Base-by-base conservation (phyloP, 2,888 invertebrate species). In the Eueremaeus valkanovi region DNA sequence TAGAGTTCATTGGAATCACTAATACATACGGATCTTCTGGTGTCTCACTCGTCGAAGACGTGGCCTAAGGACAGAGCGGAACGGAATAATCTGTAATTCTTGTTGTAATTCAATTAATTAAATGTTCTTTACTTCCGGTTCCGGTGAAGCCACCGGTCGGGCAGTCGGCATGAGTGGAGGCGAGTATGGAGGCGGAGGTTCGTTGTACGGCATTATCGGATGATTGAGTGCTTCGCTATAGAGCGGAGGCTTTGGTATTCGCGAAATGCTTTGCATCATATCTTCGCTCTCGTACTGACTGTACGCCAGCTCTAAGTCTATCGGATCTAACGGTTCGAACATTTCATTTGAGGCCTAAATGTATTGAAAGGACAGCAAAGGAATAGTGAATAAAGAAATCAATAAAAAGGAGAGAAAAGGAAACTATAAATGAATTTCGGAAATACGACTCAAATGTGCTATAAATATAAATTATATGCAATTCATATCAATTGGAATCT, bases 141-240 rank as follows among this genome's bases (percentile, higher is more conserved):
- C 40, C 9, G 66, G 36, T 13, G 31, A 61, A 9, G 29, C 33
- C 9, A 66, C 33, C 21, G 40, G n/a, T 6, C 18, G 21, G 1
- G 36, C 21, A 8, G 33, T 18, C 8, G 61, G 33, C 6, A 3
- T 29, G 11, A 18, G 18, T 31, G 3, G 29, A 31, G 61, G 61
- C 18, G 61, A 61, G 18, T 66, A 66, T 2, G 66, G 66, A n/a
- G 66, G 66, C 40, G 66, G 66, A 3, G 66, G 66, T 66, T 66
- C 66, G 66, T 66, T 66, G 66, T 66, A 66, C 21, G 66, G 66
- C 66, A 66, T 66, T 1, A 66, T 40, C n/a, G 66, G 66, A n/a
- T 66, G 66, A 66, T 66, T 66, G 21, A 66, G 66, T n/a, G 66
- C 66, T n/a, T 66, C 66, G n/a, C 66, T 66, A 40, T 66, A 66